Percentiles rank a stretch among this genome's conserved stretches.
Evolutionary conservation across 2,113 vertebrate species (phyloP).

Genomic region (Acrocephalus kingi): DNA sequence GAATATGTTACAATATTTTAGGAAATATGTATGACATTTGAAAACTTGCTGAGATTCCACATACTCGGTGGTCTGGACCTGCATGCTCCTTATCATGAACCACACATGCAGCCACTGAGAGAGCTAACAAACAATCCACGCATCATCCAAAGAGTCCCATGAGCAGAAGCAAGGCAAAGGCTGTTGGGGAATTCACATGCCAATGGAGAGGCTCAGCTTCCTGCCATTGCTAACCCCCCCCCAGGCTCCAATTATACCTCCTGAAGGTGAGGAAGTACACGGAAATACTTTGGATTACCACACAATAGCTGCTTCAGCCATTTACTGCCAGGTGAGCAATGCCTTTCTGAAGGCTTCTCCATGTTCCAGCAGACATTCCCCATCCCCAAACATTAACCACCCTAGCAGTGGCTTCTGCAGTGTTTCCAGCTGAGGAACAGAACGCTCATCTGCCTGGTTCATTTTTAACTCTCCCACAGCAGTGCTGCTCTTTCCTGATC

Average conservation of each 20-base stretch:
- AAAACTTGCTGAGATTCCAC: conserved; percentile 41
- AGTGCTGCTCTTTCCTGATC: neutral
- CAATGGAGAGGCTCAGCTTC: neutral
- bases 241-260: neutral
- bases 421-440: neutral
- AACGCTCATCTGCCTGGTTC: neutral
- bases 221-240: neutral
- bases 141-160: neutral
- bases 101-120: neutral
- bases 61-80: neutral
- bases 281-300: neutral
- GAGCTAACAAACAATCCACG: neutral
- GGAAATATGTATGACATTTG: conserved; percentile 31
- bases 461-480: neutral
- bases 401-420: neutral
- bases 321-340: neutral
- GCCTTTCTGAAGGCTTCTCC: neutral
- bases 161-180: conserved; percentile 1
- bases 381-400: neutral
- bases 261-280: neutral
- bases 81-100: neutral
- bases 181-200: neutral
- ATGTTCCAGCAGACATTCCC: neutral
- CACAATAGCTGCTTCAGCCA: neutral
- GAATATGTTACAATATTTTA: conserved; percentile 57